Percentiles rank a stretch among this genome's conserved stretches.
Evolutionary conservation across 2,113 vertebrate species (phyloP).

Genomic region (Corydoras sp.): DNA sequence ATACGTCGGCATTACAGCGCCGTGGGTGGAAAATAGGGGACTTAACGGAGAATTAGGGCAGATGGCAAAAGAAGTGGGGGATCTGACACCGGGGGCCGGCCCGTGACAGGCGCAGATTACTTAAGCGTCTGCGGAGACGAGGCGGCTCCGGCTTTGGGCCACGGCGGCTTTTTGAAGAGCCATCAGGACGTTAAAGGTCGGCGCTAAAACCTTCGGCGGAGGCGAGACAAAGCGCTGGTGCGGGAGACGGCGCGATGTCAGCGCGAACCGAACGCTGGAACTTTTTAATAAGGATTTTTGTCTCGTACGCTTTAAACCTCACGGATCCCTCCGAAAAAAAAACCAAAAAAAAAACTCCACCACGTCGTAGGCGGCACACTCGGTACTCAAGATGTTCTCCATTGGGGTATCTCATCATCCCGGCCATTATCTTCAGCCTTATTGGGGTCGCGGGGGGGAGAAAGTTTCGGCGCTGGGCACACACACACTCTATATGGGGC

Average conservation of each 20-base stretch:
- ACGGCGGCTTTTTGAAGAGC: slow-evolving; percentile 56
- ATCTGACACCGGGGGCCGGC: slow-evolving; percentile 54
- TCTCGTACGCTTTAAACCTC: too few relatives aligned
- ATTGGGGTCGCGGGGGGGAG: too few relatives aligned
- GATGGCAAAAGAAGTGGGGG: slow-evolving; percentile 50
- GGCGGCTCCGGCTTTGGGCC: slow-evolving; percentile 53
- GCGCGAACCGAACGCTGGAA: too few relatives aligned
- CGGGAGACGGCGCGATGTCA: too few relatives aligned
- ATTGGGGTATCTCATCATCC: too few relatives aligned
- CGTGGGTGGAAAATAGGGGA: slow-evolving; percentile 51
- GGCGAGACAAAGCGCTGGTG: slow-evolving; percentile 49
- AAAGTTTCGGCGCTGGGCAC: too few relatives aligned
- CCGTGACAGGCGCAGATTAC: slow-evolving; percentile 61
- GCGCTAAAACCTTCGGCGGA: slow-evolving; percentile 39
- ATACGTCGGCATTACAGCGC: slow-evolving; percentile 53
- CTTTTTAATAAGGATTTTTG: too few relatives aligned
- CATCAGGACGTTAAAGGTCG: slow-evolving; percentile 45
- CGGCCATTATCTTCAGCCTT: too few relatives aligned
- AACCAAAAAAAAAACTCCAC: too few relatives aligned
- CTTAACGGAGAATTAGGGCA: slow-evolving; percentile 57
- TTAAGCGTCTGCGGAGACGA: slow-evolving; percentile 46
- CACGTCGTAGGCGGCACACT: too few relatives aligned
- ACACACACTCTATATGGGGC: too few relatives aligned
- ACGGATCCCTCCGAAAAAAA: slow-evolving; percentile 22
- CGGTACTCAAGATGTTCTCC: too few relatives aligned